Base-by-base conservation (phyloP, 1,140 invertebrate species). In the Berghia stephanieae region DNA sequence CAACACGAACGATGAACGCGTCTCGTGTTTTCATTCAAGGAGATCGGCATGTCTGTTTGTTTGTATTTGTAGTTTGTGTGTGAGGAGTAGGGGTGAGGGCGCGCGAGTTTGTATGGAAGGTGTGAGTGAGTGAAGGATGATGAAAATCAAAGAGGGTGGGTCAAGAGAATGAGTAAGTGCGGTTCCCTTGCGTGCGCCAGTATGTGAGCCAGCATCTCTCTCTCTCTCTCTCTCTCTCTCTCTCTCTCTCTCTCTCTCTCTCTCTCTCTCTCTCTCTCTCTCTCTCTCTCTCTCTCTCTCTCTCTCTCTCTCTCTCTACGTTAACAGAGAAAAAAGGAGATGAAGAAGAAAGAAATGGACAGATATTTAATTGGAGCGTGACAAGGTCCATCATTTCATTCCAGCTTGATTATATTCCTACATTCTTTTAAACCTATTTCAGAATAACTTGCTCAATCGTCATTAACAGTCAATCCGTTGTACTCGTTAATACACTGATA, bases 191-290 rank as follows among this genome's bases (percentile, higher is more conserved):
- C 8, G 6, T 60, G n/a, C 46, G 46, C n/a, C n/a, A 13, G 46
- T 13, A 13, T 49, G 46, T n/a, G n/a, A 49, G 46, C n/a, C 10
- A n/a, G n/a, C 46, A 49, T 10, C n/a, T 49, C 10, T 49, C 46
- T 13, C 10, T 49, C 63, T 10, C 63, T 67, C 10, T 34, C 10
- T 70, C 36, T 43, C 68, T 43, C 34, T 43, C 68, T 44, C 68
- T 46, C 68, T 70, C 43, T 46, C 68, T 70, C 24, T 70, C 40
- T 70, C 68, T 44, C 68, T 70, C 36, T 70, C 68, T 44, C 42
- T 24, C 3, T 24, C 68, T 46, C 38, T 46, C 38, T 70, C 68
- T 38, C 27, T 16, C 36, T 38, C 36, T 16, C 40, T 68, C 27
- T 27, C 36, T 38, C 13, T 31, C 36, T 38, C 66, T 38, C 27